Evolutionary conservation across 2,113 vertebrate genomes (phyloP), one percentile per base, ranked within the genome.

Genomic region (Sylvietta virens): DNA sequence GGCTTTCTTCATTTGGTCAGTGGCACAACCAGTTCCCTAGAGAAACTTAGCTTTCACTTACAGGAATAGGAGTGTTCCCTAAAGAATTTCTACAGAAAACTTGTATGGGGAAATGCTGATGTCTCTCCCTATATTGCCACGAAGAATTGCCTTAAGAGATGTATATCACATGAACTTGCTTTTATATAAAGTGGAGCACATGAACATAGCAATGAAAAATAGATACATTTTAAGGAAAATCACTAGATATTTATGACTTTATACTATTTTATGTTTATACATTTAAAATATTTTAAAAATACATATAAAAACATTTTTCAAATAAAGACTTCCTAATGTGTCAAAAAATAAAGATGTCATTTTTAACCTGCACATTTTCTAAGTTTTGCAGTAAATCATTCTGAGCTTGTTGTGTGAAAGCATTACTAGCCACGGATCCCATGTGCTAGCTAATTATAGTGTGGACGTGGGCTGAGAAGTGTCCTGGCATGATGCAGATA

Each of bases 111-210:
- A 97, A 97, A 95, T 54, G 64, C 65, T 97, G 67, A n/a, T 93
- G 91, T 97, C 82, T 94, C 61, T 88, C 71, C 65, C 85, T 96
- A 40, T 97, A 96, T 81, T 94, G 56, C 62, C 61, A 13, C 73
- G 72, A 98, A 69, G 88, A 97, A 80, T 64, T 30, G 45, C 80
- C 73, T 96, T 91, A 40, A 56, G 64, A 94, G 33, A 70, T 37
- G 19, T 51, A 44, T 37, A 64, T 73, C 93, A 80, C 58, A 82
- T 39, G 30, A 85, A 69, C 5, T 58, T 48, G 7, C 3, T 86
- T 95, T 96, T 94, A 92, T 95, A 94, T 95, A 95, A 96, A 97
- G 37, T 44, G 84, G 26, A 95, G 44, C 67, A 91, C 61, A 89
- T 61, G 31, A 78, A 72, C 18, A 27, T 13, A 62, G 8, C 30